Base-by-base conservation (phyloP, 2,888 invertebrate species). In the Cantharis rufa region DNA sequence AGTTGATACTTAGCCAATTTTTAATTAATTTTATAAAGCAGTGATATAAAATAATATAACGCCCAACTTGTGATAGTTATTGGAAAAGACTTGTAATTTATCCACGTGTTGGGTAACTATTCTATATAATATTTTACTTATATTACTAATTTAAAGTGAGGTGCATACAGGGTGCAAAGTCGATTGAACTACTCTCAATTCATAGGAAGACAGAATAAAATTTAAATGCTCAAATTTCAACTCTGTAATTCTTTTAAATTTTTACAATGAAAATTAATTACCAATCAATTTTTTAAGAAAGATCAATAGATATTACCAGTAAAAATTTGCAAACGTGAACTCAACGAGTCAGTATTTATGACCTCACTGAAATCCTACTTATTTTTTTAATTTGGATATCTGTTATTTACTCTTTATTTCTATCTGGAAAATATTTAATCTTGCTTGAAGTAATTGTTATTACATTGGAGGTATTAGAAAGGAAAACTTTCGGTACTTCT, bases 1-100 rank as follows among this genome's bases (percentile, higher is more conserved):
- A 72, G 82, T 82, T n/a, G 82, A 82, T 15, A 77, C 82, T 15
- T 82, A 80, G 78, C 64, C 10, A 76, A 78, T 76, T 78, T 28
- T 69, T 72, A 48, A n/a, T 48, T 48, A 48, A 48, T 48, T n/a
- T 48, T 48, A 48, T 48, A 9, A 48, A 48, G n/a, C 48, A 48
- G 48, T 48, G 48, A 48, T 48, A 48, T 48, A 48, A n/a, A n/a
- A 48, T 48, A 48, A n/a, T 48, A 48, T 48, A 48, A 48, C n/a
- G n/a, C 48, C 48, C 48, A 48, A 48, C 48, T 48, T 48, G 48
- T 48, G 48, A n/a, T 48, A 48, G 7, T n/a, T n/a, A 48, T 48
- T 48, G n/a, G n/a, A 48, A 48, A 48, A n/a, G n/a, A n/a, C 7
- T 7, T n/a, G n/a, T 48, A n/a, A 48, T 48, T 48, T 48, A 48